Conservation (phyloP, 2,888 invertebrate species). For the Macaria liturata region DNA sequence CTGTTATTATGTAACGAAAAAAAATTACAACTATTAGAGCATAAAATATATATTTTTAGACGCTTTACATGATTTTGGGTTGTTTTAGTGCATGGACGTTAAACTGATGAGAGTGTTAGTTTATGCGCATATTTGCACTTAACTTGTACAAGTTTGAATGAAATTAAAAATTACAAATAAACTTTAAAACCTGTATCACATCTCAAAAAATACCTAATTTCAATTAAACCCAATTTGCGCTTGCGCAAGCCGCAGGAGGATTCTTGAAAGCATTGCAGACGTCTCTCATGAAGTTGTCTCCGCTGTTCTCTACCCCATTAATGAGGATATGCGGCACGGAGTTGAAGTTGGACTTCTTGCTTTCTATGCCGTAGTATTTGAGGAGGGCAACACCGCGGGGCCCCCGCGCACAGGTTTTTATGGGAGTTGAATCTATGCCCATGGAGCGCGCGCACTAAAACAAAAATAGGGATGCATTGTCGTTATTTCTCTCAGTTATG, state of each 20-base stretch:
- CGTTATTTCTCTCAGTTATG: too few species aligned
- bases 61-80: too few species aligned
- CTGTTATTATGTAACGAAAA: too few species aligned
- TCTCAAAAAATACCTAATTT: too few species aligned
- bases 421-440: constrained; percentile 40
- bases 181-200: too few species aligned
- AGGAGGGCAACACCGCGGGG: constrained; percentile 44
- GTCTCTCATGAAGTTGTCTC: constrained; percentile 41
- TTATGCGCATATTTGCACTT: too few species aligned
- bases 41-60: too few species aligned
- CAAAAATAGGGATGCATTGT: background rate
- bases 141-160: too few species aligned
- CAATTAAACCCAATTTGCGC: background rate
- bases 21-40: too few species aligned
- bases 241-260: constrained; percentile 46
- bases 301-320: constrained; percentile 42
- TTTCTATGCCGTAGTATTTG: constrained; percentile 48
- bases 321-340: constrained; percentile 51
- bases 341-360: constrained; percentile 37
- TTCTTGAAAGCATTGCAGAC: constrained; percentile 49
- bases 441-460: constrained; percentile 54
- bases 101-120: too few species aligned
- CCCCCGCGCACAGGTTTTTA: constrained; percentile 56
- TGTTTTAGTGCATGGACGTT: too few species aligned
- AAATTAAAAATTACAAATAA: too few species aligned